phyloP scores from a whole-genome alignment of 2,797 vertebrate species.

The Delichon dasypus region DNA sequence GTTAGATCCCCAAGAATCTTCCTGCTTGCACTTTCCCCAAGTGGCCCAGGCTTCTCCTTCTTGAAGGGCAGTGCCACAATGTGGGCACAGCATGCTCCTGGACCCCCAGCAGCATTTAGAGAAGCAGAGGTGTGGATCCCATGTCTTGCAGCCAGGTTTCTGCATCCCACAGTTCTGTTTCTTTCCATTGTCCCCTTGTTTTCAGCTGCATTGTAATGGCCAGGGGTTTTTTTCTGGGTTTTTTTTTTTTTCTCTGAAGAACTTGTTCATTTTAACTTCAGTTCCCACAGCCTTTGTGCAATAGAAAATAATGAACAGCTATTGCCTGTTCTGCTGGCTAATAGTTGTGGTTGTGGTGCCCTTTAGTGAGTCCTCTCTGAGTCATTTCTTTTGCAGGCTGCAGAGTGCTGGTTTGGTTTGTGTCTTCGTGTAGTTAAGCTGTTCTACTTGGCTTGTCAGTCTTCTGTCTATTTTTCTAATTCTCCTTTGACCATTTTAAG shows the following conservation, averaged over 20 bases:
- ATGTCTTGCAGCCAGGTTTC: background rate
- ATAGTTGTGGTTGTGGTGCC: background rate
- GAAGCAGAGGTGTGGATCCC: background rate
- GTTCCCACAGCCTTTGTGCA: slow-evolving; percentile 30
- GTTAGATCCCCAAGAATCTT: background rate
- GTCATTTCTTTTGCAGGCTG: slow-evolving; percentile 37
- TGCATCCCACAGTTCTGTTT: background rate
- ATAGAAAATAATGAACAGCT: slow-evolving; percentile 37
- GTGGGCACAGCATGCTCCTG: background rate
- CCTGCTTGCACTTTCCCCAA: background rate
- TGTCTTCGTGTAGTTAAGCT: background rate
- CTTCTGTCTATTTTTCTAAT: background rate
- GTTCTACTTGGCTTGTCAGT: background rate
- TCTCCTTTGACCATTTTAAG: slow-evolving; percentile 21
- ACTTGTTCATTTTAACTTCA: slow-evolving; percentile 36
- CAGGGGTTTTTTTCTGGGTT: background rate
- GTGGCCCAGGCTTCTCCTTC: background rate
- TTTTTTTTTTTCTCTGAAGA: background rate
- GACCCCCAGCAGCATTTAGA: background rate
- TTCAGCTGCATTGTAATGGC: background rate
- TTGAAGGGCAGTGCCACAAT: background rate
- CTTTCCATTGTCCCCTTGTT: background rate
- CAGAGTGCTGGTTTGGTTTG: slow-evolving; percentile 8
- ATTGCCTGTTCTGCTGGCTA: slow-evolving; percentile 25
- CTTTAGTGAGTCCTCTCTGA: slow-evolving; percentile 20